Base-by-base conservation (phyloP, 2,113 vertebrate genomes). In the Ginglymostoma cirratum region DNA sequence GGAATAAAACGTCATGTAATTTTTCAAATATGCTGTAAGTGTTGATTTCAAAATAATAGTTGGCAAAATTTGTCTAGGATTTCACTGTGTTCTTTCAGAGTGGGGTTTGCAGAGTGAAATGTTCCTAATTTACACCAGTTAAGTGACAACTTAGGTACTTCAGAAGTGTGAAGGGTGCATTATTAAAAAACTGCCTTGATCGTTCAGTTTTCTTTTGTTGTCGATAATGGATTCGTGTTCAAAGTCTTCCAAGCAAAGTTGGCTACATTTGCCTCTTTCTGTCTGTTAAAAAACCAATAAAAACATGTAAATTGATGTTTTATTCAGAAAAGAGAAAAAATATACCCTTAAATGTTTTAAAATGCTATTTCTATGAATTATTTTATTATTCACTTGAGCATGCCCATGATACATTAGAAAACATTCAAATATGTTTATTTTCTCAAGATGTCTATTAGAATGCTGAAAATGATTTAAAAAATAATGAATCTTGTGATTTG, bases 401-500 rank as follows among this genome's bases (percentile, higher is more conserved):
- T 24, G 42, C 69, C 24, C 2, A 24, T 70, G 42, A 48, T 52
- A 72, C 38, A 95, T 95, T 48, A 72, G 94, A 72, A 95, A 76
- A 70, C 23, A 95, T 95, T 95, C 30, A 42, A 70, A 72, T 76
- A 72, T 95, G 69, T 95, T 95, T 95, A 95, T 72, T 95, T 95
- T 30, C 69, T 95, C 42, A 34, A 52, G 69, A 48, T 95, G 27
- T 52, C 38, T 30, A 76, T 72, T 52, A 34, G 45, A 95, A 76
- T 52, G 42, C 42, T 72, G 67, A 67, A 72, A 72, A 10, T 95
- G 69, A 72, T 52, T 95, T 72, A 72, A 95, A 95, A 95, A 72
- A 95, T 52, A 95, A 95, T 95, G 42, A 76, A 45, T 95, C 94
- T 52, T 70, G 69, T 95, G 94, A 52, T 95, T 95, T 95, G 69